Base-by-base conservation (phyloP, 2,888 invertebrate species). In the Boloria euphrosyne region DNA sequence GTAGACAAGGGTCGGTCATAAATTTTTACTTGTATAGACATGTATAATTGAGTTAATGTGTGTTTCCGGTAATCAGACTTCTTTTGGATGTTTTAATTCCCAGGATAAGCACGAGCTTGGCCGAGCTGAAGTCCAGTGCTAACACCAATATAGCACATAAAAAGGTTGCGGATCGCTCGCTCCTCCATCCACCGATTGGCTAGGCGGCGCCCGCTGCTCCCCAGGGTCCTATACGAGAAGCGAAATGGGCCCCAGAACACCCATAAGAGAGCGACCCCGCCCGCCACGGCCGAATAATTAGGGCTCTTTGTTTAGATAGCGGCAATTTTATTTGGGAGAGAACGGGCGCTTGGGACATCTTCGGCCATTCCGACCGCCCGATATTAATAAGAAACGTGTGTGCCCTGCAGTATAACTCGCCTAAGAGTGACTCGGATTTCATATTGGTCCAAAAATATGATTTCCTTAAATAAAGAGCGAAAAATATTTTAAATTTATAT, bases 191-290 rank as follows among this genome's bases (percentile, higher is more conserved):
- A 84, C 82, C 90, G 93, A 94, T 94, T 93, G 93, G 93, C 93
- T 93, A 93, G 94, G 93, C 93, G 93, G 93, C 92, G 92, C 93
- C 92, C 90, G 91, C 86, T 86, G 87, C 83, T 93, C 94, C 89
- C 90, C 80, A 83, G 93, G 93, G 93, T 85, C 93, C 93, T 93
- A 94, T 94, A 93, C 93, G 92, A 91, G 90, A 90, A 93, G 92
- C 93, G 91, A 93, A 94, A 94, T 94, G 93, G 93, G 93, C 93
- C 94, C 94, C 94, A 88, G 92, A 93, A 93, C 94, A 93, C 94
- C 93, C 93, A 94, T 94, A 94, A 94, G 93, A 93, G 93, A 93
- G 92, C 93, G 93, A 93, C 94, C 94, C 94, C 93, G 93, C 93
- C 93, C 91, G 91, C 92, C 92, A 91, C 91, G 91, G 91, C 91